A percentile compares a stretch with the other conserved stretches of the same genome.
Evolutionary conservation across 2,888 invertebrate genomes (phyloP).

Genomic region (Aethes cnicana): DNA sequence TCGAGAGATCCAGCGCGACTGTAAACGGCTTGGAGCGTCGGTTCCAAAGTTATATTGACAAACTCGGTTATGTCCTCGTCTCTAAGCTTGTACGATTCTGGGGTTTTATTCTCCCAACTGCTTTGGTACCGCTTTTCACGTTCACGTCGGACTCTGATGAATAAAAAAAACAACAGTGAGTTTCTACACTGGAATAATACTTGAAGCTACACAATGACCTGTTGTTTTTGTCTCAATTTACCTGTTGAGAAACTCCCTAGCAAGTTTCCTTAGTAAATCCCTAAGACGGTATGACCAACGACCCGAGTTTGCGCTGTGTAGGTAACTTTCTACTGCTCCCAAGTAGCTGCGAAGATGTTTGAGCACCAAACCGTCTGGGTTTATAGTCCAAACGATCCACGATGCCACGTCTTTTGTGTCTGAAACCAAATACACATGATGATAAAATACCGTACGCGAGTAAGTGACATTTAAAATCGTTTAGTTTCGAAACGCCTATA

Average conservation of each 20-base stretch:
- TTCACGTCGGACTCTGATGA: slow-evolving; percentile 84
- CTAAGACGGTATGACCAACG: slow-evolving; percentile 88
- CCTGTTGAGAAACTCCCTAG: slow-evolving; percentile 85
- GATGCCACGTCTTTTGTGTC: slow-evolving; percentile 76
- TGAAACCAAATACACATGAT: too few relatives aligned
- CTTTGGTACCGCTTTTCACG: slow-evolving; percentile 79
- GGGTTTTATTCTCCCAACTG: slow-evolving; percentile 87
- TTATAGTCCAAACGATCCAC: slow-evolving; percentile 85
- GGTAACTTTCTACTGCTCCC: slow-evolving; percentile 91
- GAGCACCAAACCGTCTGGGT: slow-evolving; percentile 86
- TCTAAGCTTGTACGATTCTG: slow-evolving; percentile 86
- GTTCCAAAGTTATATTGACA: slow-evolving; percentile 88
- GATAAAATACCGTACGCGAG: too few relatives aligned
- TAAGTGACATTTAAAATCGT: not conserved
- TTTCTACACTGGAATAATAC: too few relatives aligned
- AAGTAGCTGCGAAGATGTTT: slow-evolving; percentile 90
- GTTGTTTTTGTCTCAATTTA: too few relatives aligned
- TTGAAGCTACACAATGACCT: too few relatives aligned
- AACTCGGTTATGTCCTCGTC: slow-evolving; percentile 92
- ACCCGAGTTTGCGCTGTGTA: slow-evolving; percentile 94
- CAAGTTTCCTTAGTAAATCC: slow-evolving; percentile 86
- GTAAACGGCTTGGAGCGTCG: slow-evolving; percentile 90
- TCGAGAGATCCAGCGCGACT: slow-evolving; percentile 86
- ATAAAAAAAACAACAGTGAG: slow-evolving; percentile 23
- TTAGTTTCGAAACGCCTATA: too few relatives aligned